These are phyloP conservation scores for Yponomeuta malinellus DNA, from an alignment of 2,888 invertebrate species.

Conservation along the genomic window DNA sequence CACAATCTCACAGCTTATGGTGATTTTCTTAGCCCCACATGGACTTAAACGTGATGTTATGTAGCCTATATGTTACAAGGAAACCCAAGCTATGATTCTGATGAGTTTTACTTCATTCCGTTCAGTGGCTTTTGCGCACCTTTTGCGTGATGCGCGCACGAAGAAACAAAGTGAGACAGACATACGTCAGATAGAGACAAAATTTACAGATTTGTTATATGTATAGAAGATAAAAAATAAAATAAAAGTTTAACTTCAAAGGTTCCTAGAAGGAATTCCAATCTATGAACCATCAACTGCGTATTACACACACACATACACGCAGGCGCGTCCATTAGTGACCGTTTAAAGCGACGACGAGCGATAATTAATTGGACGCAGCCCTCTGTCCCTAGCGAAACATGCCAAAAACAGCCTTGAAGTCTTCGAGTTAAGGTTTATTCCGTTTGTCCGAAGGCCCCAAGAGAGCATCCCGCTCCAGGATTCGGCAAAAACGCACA, in stretches of 20 bases:
- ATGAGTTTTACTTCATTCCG: too few species aligned
- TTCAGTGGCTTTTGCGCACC: too few species aligned
- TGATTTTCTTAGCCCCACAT: too few species aligned
- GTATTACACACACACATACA: not conserved
- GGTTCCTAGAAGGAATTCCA: not conserved
- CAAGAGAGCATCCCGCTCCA: not conserved
- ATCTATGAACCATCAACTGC: not conserved
- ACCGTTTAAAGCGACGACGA: not conserved
- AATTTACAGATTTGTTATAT: too few species aligned
- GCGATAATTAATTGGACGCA: constrained; percentile 4
- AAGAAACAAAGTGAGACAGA: too few species aligned
- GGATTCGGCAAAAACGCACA: not conserved
- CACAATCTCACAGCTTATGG: too few species aligned
- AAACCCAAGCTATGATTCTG: too few species aligned
- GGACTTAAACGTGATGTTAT: too few species aligned
- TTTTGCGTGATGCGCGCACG: too few species aligned
- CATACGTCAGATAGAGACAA: too few species aligned
- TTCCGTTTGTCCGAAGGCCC: not conserved
- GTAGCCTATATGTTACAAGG: too few species aligned
- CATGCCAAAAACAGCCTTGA: not conserved
- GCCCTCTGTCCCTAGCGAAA: not conserved
- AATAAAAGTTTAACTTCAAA: not conserved
- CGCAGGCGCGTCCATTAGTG: not conserved
- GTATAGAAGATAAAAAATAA: too few species aligned
- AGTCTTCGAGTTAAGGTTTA: not conserved